These are phyloP conservation scores for Thereva unica DNA, from an alignment of 2,888 invertebrate genomes.

Conservation along the genomic window DNA sequence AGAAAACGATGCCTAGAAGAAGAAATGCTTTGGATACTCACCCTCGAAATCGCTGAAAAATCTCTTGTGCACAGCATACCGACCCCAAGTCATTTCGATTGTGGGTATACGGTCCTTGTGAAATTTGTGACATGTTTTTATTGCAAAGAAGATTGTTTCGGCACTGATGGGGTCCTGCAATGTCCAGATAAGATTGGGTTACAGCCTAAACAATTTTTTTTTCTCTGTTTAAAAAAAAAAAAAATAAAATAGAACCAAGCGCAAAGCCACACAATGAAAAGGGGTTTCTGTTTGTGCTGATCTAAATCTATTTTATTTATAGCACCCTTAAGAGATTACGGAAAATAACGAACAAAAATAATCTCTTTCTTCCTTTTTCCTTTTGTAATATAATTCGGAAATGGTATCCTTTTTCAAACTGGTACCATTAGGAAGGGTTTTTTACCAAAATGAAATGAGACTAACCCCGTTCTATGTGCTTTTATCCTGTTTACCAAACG, in stretches of 20 bases:
- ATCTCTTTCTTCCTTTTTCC: slow-evolving; percentile 4
- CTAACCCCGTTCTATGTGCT: no score
- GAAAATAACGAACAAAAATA: slow-evolving; percentile 6
- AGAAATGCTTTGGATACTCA: slow-evolving; percentile 52
- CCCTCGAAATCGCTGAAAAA: slow-evolving; percentile 83
- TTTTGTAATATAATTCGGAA: slow-evolving; percentile 17
- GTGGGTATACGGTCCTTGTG: slow-evolving; percentile 77
- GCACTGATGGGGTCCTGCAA: slow-evolving; percentile 43
- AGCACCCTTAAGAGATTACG: slow-evolving; percentile 22
- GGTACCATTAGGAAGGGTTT: no score
- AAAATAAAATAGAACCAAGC: no score
- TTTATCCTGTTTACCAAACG: no score
- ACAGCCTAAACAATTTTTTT: slow-evolving; percentile 36
- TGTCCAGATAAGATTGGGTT: slow-evolving; percentile 33
- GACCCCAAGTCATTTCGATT: slow-evolving; percentile 84
- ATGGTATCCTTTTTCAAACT: not conserved
- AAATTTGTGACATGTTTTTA: slow-evolving; percentile 88
- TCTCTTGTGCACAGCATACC: slow-evolving; percentile 69
- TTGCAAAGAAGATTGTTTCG: slow-evolving; percentile 65
- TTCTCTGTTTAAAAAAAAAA: slow-evolving; percentile 14
- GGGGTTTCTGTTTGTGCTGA: slow-evolving; percentile 18
- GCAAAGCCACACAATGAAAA: not conserved
- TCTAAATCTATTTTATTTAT: slow-evolving; percentile 34
- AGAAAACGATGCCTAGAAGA: not conserved
- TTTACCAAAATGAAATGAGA: no score